Evolutionary conservation across 2,113 vertebrate genomes (phyloP).

Genomic region (Jaculus jaculus): DNA sequence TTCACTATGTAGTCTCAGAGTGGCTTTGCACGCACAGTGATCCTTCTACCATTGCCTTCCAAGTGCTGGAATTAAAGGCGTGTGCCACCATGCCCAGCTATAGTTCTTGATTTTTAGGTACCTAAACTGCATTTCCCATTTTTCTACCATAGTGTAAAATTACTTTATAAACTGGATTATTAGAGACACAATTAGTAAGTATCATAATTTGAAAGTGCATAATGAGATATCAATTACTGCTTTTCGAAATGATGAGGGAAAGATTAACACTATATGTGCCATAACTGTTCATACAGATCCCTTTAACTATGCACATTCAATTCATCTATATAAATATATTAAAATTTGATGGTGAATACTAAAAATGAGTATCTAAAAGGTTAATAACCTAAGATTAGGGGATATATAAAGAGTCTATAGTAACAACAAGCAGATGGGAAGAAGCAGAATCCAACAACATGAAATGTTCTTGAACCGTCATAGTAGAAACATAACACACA

Average conservation of each 20-base stretch:
- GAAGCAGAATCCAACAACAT: background rate
- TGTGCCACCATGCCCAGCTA: too few species aligned
- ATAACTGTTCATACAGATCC: background rate
- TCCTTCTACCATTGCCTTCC: too few species aligned
- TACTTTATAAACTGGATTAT: background rate
- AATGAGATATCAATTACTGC: background rate
- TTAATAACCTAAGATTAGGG: background rate
- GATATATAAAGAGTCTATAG: background rate
- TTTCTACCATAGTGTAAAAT: background rate
- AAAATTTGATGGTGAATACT: background rate
- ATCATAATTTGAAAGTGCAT: background rate
- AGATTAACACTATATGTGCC: background rate
- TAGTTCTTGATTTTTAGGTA: background rate
- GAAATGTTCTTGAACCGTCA: background rate
- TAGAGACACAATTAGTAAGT: background rate
- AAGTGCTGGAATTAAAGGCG: too few species aligned
- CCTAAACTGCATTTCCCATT: background rate
- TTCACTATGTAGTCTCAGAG: too few species aligned
- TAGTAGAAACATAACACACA: slow-evolving; percentile 14
- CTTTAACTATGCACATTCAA: background rate
- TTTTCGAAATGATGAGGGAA: background rate
- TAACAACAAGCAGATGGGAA: background rate
- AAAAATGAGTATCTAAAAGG: background rate
- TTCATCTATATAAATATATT: background rate
- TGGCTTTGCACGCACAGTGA: too few species aligned